Percentiles rank a stretch among this genome's conserved stretches.
These are phyloP conservation scores for Gymnoscopelus microlampas DNA, from an alignment of 2,797 vertebrate species.

Conservation along the genomic window DNA sequence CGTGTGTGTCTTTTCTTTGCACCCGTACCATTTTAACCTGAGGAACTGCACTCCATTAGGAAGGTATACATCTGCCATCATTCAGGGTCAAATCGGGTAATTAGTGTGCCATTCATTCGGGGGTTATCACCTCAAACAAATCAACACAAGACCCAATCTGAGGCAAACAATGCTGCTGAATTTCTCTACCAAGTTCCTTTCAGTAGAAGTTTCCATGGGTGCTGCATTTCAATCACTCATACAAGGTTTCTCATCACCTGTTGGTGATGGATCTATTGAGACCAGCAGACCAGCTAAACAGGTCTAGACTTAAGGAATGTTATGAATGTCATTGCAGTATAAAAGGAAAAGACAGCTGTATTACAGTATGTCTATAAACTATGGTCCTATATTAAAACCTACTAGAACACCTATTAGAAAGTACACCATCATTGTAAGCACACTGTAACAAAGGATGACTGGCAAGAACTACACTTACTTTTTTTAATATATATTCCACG, in stretches of 20 bases:
- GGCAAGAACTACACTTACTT: no score
- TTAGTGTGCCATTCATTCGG: conserved; percentile 50
- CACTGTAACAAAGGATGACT: no score
- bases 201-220: conserved; percentile 48
- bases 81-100: conserved; percentile 48
- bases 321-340: not conserved
- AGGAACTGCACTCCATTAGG: conserved; percentile 52
- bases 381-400: no score
- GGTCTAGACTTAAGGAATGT: conserved; percentile 2
- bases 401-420: no score
- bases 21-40: conserved; percentile 57
- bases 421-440: no score
- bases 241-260: conserved; percentile 15
- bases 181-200: conserved; percentile 42
- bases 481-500: no score
- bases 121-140: conserved; percentile 45
- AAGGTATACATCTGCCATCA: conserved; percentile 50
- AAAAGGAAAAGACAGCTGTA: not conserved
- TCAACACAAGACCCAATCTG: conserved; percentile 28
- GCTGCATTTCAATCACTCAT: conserved; percentile 41
- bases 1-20: conserved; percentile 37
- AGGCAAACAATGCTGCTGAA: conserved; percentile 32
- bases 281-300: not conserved
- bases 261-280: conserved; percentile 29
- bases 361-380: not conserved